phyloP scores from a whole-genome alignment of 2,113 vertebrate genomes.

The Chionomys nivalis region DNA sequence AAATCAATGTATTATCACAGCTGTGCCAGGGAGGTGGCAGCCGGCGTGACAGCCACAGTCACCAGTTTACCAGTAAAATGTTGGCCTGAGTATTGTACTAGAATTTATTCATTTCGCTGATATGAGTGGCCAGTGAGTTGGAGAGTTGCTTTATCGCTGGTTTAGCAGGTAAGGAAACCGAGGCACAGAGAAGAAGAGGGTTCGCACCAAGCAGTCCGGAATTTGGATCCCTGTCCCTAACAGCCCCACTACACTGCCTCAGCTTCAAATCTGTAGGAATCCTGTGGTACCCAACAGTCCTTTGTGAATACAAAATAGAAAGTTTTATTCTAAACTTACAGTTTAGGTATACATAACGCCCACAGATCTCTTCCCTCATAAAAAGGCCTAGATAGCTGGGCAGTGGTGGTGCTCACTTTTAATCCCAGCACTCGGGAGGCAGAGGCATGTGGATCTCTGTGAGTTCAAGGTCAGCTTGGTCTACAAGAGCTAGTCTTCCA shows the following conservation, averaged over 20 bases:
- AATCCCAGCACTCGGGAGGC: too few species aligned
- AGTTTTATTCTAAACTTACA: background rate
- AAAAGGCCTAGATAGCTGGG: background rate
- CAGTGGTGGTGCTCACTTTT: too few species aligned
- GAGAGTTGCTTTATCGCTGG: background rate
- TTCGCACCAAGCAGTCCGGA: background rate
- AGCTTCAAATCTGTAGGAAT: background rate
- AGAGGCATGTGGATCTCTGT: too few species aligned
- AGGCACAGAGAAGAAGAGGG: background rate
- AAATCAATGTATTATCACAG: background rate
- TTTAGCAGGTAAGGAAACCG: background rate
- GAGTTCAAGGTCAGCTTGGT: too few species aligned
- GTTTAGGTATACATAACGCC: background rate
- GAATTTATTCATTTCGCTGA: background rate
- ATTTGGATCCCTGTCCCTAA: background rate
- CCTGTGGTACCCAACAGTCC: background rate
- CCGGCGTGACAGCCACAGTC: background rate
- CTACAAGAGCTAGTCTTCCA: too few species aligned
- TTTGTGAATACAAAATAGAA: constrained; percentile 14
- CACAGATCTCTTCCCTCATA: constrained; percentile 1
- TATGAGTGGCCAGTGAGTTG: background rate
- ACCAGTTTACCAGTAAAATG: background rate
- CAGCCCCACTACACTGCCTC: background rate
- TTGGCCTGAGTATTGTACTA: background rate
- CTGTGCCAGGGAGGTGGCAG: background rate